phyloP scores from a whole-genome alignment of 2,888 invertebrate genomes.

The Ceratothoa steindachneri region DNA sequence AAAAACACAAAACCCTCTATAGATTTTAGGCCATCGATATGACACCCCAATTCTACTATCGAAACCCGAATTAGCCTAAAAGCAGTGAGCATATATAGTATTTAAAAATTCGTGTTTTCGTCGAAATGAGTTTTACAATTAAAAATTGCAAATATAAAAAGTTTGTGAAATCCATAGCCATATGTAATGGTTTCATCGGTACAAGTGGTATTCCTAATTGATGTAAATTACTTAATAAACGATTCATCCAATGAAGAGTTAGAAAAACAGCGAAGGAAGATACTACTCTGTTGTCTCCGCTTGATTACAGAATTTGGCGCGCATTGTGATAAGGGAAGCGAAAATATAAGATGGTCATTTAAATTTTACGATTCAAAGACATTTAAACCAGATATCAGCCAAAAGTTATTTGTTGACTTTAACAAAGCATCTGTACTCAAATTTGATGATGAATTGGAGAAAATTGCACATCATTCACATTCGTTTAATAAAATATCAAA shows the following conservation, averaged over 20 bases:
- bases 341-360: slow-evolving; percentile 36
- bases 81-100: no score
- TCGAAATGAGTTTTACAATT: no score
- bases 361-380: slow-evolving; percentile 37
- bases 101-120: no score
- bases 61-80: no score
- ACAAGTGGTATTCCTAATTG: slow-evolving; percentile 36
- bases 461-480: no score
- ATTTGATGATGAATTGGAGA: slow-evolving; percentile 31
- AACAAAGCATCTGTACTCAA: slow-evolving; percentile 22
- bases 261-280: slow-evolving; percentile 23
- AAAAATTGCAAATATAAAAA: no score
- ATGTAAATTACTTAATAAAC: slow-evolving; percentile 32
- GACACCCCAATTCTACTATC: no score
- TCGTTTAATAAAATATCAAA: no score
- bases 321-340: slow-evolving; percentile 38
- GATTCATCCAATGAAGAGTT: slow-evolving; percentile 21
- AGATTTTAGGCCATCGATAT: no score
- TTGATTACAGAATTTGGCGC: slow-evolving; percentile 46
- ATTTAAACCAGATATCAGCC: slow-evolving; percentile 41
- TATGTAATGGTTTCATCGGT: slow-evolving; percentile 42
- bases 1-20: no score
- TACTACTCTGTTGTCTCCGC: slow-evolving; percentile 32
- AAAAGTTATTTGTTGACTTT: slow-evolving; percentile 38
- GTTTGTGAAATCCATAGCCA: no score